Evolutionary conservation across 2,797 vertebrate genomes (phyloP).

Genomic region (Neolamprologus multifasciatus): DNA sequence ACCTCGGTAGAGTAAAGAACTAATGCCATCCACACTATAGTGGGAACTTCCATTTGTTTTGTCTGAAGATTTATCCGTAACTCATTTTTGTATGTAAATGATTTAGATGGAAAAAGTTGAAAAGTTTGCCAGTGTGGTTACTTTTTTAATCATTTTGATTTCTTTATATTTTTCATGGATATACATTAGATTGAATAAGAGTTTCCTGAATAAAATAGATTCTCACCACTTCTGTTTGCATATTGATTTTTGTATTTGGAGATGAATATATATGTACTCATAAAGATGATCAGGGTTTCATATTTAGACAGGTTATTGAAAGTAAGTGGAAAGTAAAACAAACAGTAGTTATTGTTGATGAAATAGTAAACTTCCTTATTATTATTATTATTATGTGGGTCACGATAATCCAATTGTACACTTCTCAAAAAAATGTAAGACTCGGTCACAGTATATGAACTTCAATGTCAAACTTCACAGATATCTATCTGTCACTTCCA

Average conservation of each 20-base stretch:
- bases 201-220: slow-evolving; percentile 31
- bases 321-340: not conserved
- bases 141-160: not conserved
- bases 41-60: not conserved
- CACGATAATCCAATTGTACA: not conserved
- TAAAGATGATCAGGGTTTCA: not conserved
- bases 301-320: not conserved
- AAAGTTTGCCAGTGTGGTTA: not conserved
- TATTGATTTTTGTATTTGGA: not conserved
- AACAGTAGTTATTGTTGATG: not conserved
- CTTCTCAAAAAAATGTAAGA: not conserved
- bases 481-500: not conserved
- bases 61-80: not conserved
- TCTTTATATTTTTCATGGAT: slow-evolving; percentile 4
- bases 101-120: not conserved
- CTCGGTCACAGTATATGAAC: not conserved
- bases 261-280: not conserved
- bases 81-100: not conserved
- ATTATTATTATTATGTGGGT: not conserved
- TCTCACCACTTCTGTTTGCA: not conserved
- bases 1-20: slow-evolving; percentile 72
- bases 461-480: not conserved
- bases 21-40: not conserved
- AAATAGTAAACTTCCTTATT: not conserved
- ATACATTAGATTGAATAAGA: not conserved